A percentile compares a stretch with the other conserved stretches of the same genome.
phyloP scores from a whole-genome alignment of 2,113 vertebrate genomes.

The Glaucomys volans region DNA sequence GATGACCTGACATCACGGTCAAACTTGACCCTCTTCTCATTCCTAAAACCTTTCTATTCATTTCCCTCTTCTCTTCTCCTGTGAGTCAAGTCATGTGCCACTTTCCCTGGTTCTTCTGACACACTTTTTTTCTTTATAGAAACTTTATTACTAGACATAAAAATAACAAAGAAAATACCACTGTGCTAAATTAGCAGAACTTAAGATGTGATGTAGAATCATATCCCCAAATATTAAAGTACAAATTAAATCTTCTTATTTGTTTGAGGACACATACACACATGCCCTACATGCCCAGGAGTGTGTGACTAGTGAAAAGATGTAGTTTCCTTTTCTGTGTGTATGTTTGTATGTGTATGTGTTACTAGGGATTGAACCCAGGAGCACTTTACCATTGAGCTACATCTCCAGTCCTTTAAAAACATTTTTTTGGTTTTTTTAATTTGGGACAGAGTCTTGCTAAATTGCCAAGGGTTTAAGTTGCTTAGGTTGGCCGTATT shows the following conservation, averaged over 20 bases:
- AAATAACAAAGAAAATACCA: slow-evolving; percentile 21
- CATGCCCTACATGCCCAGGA: background rate
- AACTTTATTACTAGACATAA: slow-evolving; percentile 1
- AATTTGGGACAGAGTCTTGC: background rate
- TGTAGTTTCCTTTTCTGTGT: background rate
- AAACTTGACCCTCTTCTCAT: background rate
- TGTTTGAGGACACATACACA: background rate
- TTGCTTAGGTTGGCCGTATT: background rate
- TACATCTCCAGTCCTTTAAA: background rate
- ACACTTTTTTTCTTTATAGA: slow-evolving; percentile 1
- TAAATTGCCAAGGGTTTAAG: background rate
- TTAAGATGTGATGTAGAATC: background rate
- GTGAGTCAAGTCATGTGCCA: background rate
- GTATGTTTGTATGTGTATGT: background rate
- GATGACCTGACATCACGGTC: background rate
- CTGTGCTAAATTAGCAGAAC: background rate
- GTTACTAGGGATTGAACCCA: background rate
- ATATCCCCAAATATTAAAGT: background rate
- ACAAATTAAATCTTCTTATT: background rate
- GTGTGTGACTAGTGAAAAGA: background rate
- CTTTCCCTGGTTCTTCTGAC: slow-evolving; percentile 38
- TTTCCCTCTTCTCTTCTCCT: background rate
- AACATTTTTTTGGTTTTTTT: background rate
- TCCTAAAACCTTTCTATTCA: background rate
- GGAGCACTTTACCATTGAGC: background rate